Conservation (phyloP, 37 sponge, comb jelly and placozoan species). For the Hormiphora californensis region DNA sequence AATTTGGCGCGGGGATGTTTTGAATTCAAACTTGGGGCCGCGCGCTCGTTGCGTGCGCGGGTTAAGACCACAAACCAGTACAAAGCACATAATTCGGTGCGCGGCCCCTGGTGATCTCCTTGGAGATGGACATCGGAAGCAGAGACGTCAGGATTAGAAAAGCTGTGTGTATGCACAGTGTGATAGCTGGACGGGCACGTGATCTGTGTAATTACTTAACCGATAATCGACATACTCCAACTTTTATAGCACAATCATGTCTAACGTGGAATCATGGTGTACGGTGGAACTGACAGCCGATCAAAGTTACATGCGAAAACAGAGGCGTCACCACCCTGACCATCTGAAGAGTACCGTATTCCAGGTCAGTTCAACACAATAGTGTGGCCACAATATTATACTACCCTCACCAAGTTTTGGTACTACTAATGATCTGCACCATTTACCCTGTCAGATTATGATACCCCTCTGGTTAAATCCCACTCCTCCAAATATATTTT, state of each 20-base stretch:
- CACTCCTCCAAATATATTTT: neutral
- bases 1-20: constrained; percentile 43
- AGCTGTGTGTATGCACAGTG: too few relatives aligned
- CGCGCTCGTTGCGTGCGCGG: neutral
- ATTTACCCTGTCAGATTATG: neutral
- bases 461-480: too few relatives aligned
- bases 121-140: too few relatives aligned
- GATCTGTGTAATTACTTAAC: too few relatives aligned
- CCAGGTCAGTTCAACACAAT: neutral
- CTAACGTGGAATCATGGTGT: constrained; percentile 84
- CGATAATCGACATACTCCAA: too few relatives aligned
- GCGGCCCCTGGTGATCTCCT: constrained; percentile 41
- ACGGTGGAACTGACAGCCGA: constrained; percentile 71
- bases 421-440: neutral
- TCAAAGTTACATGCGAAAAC: constrained; percentile 64
- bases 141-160: too few relatives aligned
- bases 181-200: too few relatives aligned
- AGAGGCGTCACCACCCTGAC: constrained; percentile 63
- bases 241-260: neutral
- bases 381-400: neutral
- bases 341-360: constrained; percentile 69
- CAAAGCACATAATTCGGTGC: neutral
- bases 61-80: neutral
- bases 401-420: neutral
- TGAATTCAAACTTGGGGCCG: neutral